Evolutionary conservation across 2,797 vertebrate species (phyloP).

Genomic region (Trematomus bernacchii): DNA sequence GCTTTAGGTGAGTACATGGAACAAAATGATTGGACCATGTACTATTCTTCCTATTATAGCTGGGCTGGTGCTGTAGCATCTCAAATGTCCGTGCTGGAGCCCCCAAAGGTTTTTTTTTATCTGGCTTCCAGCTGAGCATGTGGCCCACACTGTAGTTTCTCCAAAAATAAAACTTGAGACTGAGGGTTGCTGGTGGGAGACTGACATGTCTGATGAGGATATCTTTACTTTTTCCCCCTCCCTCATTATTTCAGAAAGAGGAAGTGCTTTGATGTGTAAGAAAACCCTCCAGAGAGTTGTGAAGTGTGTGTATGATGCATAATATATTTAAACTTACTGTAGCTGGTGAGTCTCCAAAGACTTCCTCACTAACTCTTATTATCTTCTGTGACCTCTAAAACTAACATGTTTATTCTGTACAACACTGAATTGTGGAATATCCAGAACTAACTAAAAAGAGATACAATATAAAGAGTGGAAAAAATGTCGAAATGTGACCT

Average conservation of each 20-base stretch:
- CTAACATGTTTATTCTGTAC: conserved; percentile 20
- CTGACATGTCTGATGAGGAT: conserved; percentile 64
- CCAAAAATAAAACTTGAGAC: conserved; percentile 20
- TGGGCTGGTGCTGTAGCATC: conserved; percentile 7
- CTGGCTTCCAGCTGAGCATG: not conserved
- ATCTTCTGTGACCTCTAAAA: conserved; percentile 51
- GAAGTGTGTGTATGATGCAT: conserved; percentile 52
- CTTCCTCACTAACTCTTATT: conserved; percentile 29
- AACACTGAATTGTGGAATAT: conserved; percentile 12
- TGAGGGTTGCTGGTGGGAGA: conserved; percentile 55
- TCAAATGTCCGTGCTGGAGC: conserved; percentile 8
- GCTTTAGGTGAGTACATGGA: conserved; percentile 71
- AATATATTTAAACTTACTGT: conserved; percentile 65
- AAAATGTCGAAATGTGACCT: conserved; percentile 2
- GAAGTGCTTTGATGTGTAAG: conserved; percentile 70
- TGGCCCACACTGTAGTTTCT: conserved; percentile 12
- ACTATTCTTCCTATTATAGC: conserved; percentile 41
- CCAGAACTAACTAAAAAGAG: conserved; percentile 25
- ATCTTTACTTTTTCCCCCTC: conserved; percentile 39
- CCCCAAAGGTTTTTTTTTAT: conserved; percentile 1
- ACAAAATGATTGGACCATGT: conserved; percentile 64
- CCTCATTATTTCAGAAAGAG: conserved; percentile 73
- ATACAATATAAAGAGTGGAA: not conserved
- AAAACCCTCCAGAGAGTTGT: conserved; percentile 63
- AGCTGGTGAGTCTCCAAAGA: conserved; percentile 54